phyloP scores from a whole-genome alignment of 2,113 vertebrate genomes.

The Lamprologus tigripictilis region DNA sequence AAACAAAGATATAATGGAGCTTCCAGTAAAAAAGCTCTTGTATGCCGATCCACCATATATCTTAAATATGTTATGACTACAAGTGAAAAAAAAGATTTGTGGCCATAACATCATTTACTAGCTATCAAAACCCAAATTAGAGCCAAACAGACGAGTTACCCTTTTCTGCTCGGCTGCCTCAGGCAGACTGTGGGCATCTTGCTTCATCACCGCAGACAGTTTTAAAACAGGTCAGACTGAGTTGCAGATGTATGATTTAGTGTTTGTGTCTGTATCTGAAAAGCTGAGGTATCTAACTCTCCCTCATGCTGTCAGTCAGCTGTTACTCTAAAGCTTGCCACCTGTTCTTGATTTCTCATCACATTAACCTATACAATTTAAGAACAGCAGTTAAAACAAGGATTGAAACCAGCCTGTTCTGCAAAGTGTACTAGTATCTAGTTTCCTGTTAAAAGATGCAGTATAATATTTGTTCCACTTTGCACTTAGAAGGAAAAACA shows the following conservation, averaged over 20 bases:
- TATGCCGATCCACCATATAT: not conserved
- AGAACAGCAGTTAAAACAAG: not conserved
- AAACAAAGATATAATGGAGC: not conserved
- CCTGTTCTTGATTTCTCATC: not conserved
- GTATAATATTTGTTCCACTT: not conserved
- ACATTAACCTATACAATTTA: not conserved
- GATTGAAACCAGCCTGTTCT: not conserved
- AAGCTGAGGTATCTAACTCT: not conserved
- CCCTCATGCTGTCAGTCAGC: not conserved
- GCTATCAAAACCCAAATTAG: not conserved
- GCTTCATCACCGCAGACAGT: constrained; percentile 1
- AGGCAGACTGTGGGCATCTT: not conserved
- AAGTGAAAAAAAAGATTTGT: not conserved
- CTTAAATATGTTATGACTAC: not conserved
- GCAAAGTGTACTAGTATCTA: not conserved
- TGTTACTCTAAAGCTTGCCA: not conserved
- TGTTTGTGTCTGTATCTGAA: not conserved
- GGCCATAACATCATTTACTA: not conserved
- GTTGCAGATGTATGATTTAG: not conserved
- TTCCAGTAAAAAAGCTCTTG: not conserved
- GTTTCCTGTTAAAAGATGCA: not conserved
- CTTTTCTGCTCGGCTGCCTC: not conserved
- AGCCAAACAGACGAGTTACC: not conserved
- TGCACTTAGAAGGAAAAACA: not conserved
- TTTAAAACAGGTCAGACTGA: not conserved